phyloP scores from a whole-genome alignment of 2,797 vertebrate genomes.

The Antrozous pallidus region DNA sequence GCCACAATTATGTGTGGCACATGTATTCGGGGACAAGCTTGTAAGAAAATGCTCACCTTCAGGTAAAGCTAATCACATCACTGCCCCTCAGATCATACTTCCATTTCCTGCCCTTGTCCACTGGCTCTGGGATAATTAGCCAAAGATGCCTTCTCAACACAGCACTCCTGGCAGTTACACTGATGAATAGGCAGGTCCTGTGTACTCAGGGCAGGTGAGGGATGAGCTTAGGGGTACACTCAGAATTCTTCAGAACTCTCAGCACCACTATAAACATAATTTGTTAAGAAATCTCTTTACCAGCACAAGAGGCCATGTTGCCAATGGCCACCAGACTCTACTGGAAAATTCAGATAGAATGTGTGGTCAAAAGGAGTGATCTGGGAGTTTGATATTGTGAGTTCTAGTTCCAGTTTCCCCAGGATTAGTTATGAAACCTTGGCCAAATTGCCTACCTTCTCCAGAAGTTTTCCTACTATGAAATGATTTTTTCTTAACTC shows the following conservation, averaged over 20 bases:
- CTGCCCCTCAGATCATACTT: neutral
- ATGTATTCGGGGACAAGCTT: neutral
- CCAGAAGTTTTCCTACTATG: neutral
- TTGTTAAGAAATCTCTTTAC: neutral
- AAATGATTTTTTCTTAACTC: neutral
- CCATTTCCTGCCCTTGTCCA: neutral
- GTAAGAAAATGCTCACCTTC: neutral
- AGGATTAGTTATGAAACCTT: neutral
- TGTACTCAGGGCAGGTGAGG: neutral
- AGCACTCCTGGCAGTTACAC: neutral
- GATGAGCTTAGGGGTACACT: neutral
- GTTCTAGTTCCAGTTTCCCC: neutral
- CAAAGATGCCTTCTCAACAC: neutral
- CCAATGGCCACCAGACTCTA: neutral
- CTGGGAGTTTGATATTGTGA: neutral
- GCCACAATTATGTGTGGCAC: neutral
- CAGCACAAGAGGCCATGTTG: neutral
- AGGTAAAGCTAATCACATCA: neutral
- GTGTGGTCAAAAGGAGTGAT: neutral
- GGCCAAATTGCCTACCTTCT: neutral
- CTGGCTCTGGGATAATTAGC: neutral
- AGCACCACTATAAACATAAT: no score
- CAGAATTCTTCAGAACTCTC: neutral
- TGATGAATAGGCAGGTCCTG: neutral
- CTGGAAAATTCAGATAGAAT: neutral